These are phyloP conservation scores for Odobenus rosmarus DNA, from an alignment of 2,113 vertebrate species.

Conservation along the genomic window DNA sequence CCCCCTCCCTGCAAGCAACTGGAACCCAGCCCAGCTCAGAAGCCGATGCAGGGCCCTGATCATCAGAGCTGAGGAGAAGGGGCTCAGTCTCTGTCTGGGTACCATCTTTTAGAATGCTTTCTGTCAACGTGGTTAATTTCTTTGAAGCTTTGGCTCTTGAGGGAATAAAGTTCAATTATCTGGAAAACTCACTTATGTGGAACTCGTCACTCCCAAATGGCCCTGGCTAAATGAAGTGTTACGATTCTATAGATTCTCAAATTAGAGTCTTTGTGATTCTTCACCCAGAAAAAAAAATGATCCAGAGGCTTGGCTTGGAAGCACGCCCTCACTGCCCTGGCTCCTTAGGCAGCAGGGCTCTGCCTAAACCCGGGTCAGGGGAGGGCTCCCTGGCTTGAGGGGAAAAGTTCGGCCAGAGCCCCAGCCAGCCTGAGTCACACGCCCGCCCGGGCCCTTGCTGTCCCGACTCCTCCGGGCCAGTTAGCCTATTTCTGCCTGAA, in stretches of 20 bases:
- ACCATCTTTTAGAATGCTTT: conserved; percentile 24
- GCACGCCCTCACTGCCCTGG: accelerated
- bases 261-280: conserved; percentile 72
- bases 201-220: conserved; percentile 75
- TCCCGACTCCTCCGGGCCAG: not conserved
- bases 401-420: not conserved
- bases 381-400: not conserved
- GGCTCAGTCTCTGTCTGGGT: not conserved
- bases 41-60: not conserved
- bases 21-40: not conserved
- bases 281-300: conserved; percentile 63
- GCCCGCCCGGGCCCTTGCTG: too few relatives aligned
- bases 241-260: conserved; percentile 64
- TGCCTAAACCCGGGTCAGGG: not conserved
- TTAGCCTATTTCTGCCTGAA: not conserved
- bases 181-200: conserved; percentile 79
- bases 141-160: conserved; percentile 62
- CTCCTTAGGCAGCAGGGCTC: not conserved
- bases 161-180: conserved; percentile 81
- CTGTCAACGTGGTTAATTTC: conserved; percentile 67
- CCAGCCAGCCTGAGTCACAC: not conserved
- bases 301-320: conserved; percentile 16
- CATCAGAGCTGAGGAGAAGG: not conserved
- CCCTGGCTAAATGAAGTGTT: conserved; percentile 73
- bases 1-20: accelerated